These are phyloP conservation scores for Drosophila leontia DNA, from an alignment of 1,140 invertebrate species.

Conservation along the genomic window DNA sequence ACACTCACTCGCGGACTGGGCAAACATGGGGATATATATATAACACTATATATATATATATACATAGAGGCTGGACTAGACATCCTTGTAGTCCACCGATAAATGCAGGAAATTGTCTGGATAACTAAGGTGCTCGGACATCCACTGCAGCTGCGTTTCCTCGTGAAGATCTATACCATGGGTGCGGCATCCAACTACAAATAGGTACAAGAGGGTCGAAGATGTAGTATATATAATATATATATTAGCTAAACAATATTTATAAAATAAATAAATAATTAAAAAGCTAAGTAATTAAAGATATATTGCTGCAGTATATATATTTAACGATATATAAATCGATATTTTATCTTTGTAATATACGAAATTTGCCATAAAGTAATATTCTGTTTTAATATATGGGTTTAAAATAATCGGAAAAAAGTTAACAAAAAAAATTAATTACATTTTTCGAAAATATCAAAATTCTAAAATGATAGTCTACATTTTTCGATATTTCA, in stretches of 20 bases:
- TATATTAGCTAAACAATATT: not conserved
- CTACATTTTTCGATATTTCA: not conserved
- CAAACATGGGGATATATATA: not conserved
- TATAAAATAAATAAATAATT: not conserved
- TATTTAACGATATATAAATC: not conserved
- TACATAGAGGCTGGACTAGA: conserved; percentile 16
- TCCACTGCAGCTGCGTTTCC: conserved; percentile 98
- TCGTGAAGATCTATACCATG: conserved; percentile 95
- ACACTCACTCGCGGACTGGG: conserved; percentile 11
- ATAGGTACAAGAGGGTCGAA: conserved; percentile 24
- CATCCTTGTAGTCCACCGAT: conserved; percentile 85
- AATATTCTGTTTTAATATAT: too few relatives aligned
- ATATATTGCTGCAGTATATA: not conserved
- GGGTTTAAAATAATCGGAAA: too few relatives aligned
- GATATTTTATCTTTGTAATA: not conserved
- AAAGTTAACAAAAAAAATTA: too few relatives aligned
- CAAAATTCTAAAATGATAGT: too few relatives aligned
- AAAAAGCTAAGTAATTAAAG: not conserved
- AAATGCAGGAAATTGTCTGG: conserved; percentile 99
- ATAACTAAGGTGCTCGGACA: conserved; percentile 98
- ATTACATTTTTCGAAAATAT: too few relatives aligned
- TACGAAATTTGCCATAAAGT: not conserved
- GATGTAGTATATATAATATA: not conserved
- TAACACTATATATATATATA: conserved; percentile 7
- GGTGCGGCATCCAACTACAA: conserved; percentile 91